Evolutionary conservation across 2,797 vertebrate genomes (phyloP), one percentile per base, ranked within the genome.

Genomic region (Labeo calbasu): DNA sequence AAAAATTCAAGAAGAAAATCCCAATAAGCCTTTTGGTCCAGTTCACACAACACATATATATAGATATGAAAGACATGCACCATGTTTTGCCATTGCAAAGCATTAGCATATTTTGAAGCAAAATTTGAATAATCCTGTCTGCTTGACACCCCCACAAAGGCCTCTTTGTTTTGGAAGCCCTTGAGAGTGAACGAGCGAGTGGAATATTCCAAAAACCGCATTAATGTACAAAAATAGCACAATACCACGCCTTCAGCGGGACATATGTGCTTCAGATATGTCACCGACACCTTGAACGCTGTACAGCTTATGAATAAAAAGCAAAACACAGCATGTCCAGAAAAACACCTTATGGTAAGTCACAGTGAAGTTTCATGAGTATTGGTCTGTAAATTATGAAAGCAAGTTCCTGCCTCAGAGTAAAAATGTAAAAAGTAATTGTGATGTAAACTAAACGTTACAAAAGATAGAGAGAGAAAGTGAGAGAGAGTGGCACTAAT

Each of bases 61-160:
- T 8, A 43, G 36, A 43, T 43, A 81, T 43, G 55, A 87, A 82
- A 75, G 28, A 84, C 50, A 82, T 43, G 68, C 57, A 55, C 40
- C 25, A 50, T 85, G 53, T 82, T 83, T 85, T 87, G 68, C 46
- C 15, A 68, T 82, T 15, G 53, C 36, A 66, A 81, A 70, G 68
- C 43, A 87, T 85, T 85, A 79, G 84, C 76, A 85, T 85, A 80
- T 81, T 87, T 81, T 71, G 65, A 82, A 79, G 80, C 77, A 75
- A 40, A 73, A 83, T 85, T 85, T 83, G 78, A 83, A 85, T 87
- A 87, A 89, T 89, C 84, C 71, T 71, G 71, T 89, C 75, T 86
- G 72, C 71, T 66, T 87, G 86, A 87, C 63, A 68, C 71, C 84
- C 9, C 46, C 51, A 85, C 79, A 89, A 88, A 75, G 25, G 46